Percentiles rank a stretch among this genome's conserved stretches.
These are phyloP conservation scores for Grallaria varia DNA, from an alignment of 2,113 vertebrate species.

Conservation along the genomic window DNA sequence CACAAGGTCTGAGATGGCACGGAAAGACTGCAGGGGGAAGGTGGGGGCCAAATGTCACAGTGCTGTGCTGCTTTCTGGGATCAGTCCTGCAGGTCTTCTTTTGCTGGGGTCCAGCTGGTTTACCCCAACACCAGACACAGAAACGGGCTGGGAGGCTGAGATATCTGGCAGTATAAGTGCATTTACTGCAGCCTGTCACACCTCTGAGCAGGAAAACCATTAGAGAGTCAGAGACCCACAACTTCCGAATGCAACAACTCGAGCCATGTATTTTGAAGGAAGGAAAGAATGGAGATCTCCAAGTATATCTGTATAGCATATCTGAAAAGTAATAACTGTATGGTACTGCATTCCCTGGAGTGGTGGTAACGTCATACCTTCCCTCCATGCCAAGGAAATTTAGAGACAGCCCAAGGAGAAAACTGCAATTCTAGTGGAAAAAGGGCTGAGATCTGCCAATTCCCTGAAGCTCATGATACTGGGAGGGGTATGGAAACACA, in stretches of 20 bases:
- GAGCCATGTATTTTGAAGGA: not conserved
- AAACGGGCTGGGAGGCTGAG: not conserved
- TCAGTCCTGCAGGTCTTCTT: not conserved
- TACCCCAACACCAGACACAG: not conserved
- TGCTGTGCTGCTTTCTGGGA: not conserved
- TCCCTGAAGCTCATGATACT: not conserved
- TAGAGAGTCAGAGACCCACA: not conserved
- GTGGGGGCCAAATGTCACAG: not conserved
- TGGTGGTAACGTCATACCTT: constrained; percentile 32
- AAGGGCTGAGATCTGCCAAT: constrained; percentile 13
- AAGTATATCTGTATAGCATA: not conserved
- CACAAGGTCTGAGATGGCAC: not conserved
- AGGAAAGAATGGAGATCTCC: not conserved
- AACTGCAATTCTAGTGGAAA: constrained; percentile 33
- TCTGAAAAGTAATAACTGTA: constrained; percentile 9
- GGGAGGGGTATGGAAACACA: not conserved
- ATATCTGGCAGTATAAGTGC: not conserved
- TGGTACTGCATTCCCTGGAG: constrained; percentile 9
- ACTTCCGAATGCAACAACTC: not conserved
- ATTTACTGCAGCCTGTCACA: not conserved
- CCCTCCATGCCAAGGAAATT: constrained; percentile 42
- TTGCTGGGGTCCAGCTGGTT: not conserved
- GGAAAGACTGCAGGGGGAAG: not conserved
- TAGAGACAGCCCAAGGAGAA: constrained; percentile 37
- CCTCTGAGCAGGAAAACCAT: not conserved